phyloP scores from a whole-genome alignment of 2,797 vertebrate species.

The Poeciliopsis paucimaculata region DNA sequence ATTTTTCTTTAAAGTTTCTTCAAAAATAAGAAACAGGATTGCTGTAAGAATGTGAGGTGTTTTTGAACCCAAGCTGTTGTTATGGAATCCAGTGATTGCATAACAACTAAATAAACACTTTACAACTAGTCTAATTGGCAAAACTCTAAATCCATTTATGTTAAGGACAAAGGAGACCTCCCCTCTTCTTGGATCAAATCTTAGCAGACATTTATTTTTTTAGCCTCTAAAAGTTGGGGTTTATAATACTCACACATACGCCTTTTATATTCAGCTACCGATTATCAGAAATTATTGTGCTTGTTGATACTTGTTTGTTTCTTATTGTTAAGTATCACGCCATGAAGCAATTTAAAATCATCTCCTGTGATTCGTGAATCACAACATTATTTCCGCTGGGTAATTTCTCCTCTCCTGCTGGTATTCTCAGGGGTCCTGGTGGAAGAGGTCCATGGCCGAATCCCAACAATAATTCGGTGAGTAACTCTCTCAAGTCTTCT shows the following conservation, averaged over 20 bases:
- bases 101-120: neutral
- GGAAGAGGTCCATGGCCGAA: conserved; percentile 89
- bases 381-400: neutral
- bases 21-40: neutral
- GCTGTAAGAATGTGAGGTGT: neutral
- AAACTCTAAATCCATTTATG: neutral
- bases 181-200: neutral
- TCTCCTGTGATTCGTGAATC: neutral
- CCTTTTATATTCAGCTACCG: neutral
- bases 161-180: neutral
- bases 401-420: conserved; percentile 12
- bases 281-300: neutral
- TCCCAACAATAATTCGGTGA: conserved; percentile 88
- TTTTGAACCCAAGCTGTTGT: neutral
- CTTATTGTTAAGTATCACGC: neutral
- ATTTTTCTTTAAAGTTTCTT: neutral
- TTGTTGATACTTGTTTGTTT: neutral
- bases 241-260: neutral
- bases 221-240: neutral
- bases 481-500: conserved; percentile 47
- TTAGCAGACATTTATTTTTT: neutral
- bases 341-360: neutral
- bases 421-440: conserved; percentile 82
- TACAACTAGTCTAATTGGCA: neutral
- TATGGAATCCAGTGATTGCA: neutral